Evolutionary conservation across 37 sponge, comb jelly and placozoan species (phyloP).

Genomic region (Halisarca cf. caerulea): DNA sequence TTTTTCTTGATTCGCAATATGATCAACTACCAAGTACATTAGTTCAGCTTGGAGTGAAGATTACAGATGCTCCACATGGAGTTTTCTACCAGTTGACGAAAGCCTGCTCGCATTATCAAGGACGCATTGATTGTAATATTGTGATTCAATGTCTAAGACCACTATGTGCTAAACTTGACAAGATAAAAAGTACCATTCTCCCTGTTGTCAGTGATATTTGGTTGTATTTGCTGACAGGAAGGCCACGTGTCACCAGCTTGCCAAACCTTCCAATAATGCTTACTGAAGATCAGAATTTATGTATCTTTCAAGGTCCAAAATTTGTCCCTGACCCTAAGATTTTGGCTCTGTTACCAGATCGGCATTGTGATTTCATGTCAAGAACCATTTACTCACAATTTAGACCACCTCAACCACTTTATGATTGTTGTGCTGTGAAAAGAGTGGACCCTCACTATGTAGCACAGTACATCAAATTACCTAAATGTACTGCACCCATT

Average conservation of each 20-base stretch:
- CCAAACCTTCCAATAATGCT: background rate
- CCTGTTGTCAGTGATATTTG: too few relatives aligned
- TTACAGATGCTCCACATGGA: background rate
- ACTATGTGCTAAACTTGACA: background rate
- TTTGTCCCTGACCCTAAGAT: background rate
- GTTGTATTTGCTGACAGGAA: too few relatives aligned
- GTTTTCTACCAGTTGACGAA: background rate
- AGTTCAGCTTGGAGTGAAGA: background rate
- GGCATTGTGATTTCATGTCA: conserved; percentile 13
- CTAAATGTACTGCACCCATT: background rate
- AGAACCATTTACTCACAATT: background rate
- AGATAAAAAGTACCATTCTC: too few relatives aligned
- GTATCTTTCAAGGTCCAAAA: background rate
- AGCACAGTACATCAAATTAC: conserved; percentile 17
- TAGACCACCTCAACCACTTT: background rate
- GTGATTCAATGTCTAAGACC: background rate
- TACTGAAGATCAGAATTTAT: background rate
- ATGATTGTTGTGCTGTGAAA: background rate
- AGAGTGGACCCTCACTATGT: background rate
- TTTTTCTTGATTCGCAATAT: background rate
- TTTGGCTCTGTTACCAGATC: background rate
- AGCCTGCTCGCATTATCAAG: background rate
- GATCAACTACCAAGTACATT: background rate
- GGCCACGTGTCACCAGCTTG: too few relatives aligned
- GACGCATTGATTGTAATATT: background rate